Evolutionary conservation across 2,888 invertebrate genomes (phyloP).

Genomic region (Caenorhabditis sp.): DNA sequence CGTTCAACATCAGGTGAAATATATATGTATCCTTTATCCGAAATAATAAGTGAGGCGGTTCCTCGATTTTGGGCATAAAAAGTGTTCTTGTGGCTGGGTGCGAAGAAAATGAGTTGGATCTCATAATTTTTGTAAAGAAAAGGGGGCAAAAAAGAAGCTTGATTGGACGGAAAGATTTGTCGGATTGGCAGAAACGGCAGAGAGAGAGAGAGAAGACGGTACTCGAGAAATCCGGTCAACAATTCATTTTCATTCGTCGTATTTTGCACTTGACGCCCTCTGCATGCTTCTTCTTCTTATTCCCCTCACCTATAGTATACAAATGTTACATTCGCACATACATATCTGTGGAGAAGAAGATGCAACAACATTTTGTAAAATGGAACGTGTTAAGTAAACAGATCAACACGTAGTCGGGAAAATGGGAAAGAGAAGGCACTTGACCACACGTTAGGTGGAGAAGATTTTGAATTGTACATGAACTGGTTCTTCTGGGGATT

Average conservation of each 20-base stretch:
- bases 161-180: constrained; percentile 37
- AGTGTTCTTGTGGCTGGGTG: not conserved
- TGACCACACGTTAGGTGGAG: constrained; percentile 47
- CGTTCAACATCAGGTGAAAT: too few relatives aligned
- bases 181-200: constrained; percentile 23
- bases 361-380: constrained; percentile 57
- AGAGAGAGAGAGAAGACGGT: constrained; percentile 19
- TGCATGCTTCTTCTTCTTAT: constrained; percentile 25
- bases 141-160: constrained; percentile 40
- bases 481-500: constrained; percentile 40
- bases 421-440: constrained; percentile 21
- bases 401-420: constrained; percentile 33
- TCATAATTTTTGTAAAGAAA: constrained; percentile 24
- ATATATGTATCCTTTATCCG: not conserved
- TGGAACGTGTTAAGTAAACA: constrained; percentile 59
- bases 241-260: constrained; percentile 51
- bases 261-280: constrained; percentile 63
- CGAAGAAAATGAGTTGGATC: constrained; percentile 31
- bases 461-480: constrained; percentile 28
- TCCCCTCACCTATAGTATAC: constrained; percentile 56
- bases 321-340: constrained; percentile 56
- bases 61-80: not conserved
- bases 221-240: constrained; percentile 65
- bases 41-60: not conserved
- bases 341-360: constrained; percentile 39